phyloP scores from a whole-genome alignment of 2,797 vertebrate genomes.

The Anableps anableps region DNA sequence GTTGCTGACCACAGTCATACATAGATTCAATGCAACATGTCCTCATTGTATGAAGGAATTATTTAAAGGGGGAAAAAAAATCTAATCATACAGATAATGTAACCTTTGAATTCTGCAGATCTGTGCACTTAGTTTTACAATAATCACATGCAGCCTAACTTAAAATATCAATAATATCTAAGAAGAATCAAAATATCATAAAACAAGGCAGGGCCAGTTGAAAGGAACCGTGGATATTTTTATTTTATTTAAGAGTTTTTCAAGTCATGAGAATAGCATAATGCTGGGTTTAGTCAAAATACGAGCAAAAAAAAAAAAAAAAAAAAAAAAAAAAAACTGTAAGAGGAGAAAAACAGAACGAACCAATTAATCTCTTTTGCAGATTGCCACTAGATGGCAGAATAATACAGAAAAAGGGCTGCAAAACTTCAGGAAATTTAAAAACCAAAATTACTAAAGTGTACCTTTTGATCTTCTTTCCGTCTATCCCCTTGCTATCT shows the following conservation, averaged over 20 bases:
- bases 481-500: not conserved
- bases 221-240: not conserved
- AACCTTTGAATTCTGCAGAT: not conserved
- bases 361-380: not conserved
- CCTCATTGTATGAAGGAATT: not conserved
- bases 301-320: conserved; percentile 83
- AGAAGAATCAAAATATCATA: not conserved
- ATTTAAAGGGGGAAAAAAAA: not conserved
- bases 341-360: not conserved
- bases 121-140: not conserved
- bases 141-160: not conserved
- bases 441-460: not conserved
- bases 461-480: not conserved
- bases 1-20: not conserved
- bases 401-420: conserved; percentile 23
- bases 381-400: conserved; percentile 64
- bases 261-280: conserved; percentile 89
- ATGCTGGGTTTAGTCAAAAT: conserved; percentile 79
- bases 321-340: not conserved
- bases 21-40: not conserved
- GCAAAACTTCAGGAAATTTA: not conserved
- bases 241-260: not conserved
- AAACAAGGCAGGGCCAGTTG: not conserved
- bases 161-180: not conserved
- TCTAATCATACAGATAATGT: not conserved